A percentile compares a stretch with the other conserved stretches of the same genome.
Evolutionary conservation across 1,140 invertebrate genomes (phyloP).

Genomic region (Bombus terrestris): DNA sequence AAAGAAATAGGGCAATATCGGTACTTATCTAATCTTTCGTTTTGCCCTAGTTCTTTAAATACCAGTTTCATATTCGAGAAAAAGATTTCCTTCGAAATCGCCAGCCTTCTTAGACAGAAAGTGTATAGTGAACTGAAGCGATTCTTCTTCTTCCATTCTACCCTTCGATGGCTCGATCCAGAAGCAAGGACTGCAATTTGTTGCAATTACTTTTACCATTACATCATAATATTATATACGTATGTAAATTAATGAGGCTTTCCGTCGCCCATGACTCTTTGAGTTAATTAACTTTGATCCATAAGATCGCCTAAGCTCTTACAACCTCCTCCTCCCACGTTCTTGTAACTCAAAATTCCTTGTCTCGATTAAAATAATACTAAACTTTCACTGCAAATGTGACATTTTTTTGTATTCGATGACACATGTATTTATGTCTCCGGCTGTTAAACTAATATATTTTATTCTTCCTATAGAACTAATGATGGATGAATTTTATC

Average conservation of each 20-base stretch:
- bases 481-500: no score
- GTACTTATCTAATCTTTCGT: background rate
- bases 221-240: background rate
- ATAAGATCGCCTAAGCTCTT: no score
- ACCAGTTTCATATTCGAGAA: constrained; percentile 79
- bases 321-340: no score
- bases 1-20: background rate
- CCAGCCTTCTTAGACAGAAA: constrained; percentile 70
- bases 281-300: no score
- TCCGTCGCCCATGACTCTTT: no score
- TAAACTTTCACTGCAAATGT: no score
- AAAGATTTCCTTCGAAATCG: constrained; percentile 68
- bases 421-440: no score
- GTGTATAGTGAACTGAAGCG: constrained; percentile 69
- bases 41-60: background rate
- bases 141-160: constrained; percentile 72
- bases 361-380: no score
- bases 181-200: constrained; percentile 71
- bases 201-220: background rate
- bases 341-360: no score
- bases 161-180: constrained; percentile 75
- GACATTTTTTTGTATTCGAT: no score
- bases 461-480: no score
- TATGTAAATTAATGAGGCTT: constrained; percentile 1
- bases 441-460: no score